phyloP scores from a whole-genome alignment of 2,113 vertebrate genomes.

The Dromiciops gliroides region DNA sequence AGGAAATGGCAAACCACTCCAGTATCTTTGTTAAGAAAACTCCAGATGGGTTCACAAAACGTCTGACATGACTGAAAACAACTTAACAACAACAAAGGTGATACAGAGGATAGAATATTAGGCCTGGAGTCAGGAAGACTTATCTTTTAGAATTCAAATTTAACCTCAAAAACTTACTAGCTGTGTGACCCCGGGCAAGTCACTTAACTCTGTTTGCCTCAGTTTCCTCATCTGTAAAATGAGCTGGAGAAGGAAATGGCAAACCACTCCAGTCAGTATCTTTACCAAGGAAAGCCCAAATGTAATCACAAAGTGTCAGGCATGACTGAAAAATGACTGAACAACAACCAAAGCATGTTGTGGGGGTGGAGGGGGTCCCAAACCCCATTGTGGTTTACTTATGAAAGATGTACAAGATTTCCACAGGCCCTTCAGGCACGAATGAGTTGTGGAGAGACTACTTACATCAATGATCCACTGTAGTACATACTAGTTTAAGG shows the following conservation, averaged over 20 bases:
- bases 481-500: background rate
- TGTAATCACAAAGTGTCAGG: background rate
- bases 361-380: too few species aligned
- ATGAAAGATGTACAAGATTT: background rate
- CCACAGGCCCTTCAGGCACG: background rate
- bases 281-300: background rate
- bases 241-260: background rate
- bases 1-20: background rate
- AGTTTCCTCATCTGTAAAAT: background rate
- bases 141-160: background rate
- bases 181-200: background rate
- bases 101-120: background rate
- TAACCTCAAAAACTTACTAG: background rate
- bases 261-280: background rate
- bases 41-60: background rate
- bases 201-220: background rate
- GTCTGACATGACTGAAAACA: background rate
- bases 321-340: background rate
- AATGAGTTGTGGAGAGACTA: background rate
- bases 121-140: background rate
- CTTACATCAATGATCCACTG: background rate
- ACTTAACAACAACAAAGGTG: background rate
- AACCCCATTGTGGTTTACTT: background rate
- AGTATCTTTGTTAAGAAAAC: background rate
- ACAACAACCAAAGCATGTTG: background rate